Evolutionary conservation across 2,888 invertebrate species (phyloP).

Genomic region (Aleiodes testaceus): DNA sequence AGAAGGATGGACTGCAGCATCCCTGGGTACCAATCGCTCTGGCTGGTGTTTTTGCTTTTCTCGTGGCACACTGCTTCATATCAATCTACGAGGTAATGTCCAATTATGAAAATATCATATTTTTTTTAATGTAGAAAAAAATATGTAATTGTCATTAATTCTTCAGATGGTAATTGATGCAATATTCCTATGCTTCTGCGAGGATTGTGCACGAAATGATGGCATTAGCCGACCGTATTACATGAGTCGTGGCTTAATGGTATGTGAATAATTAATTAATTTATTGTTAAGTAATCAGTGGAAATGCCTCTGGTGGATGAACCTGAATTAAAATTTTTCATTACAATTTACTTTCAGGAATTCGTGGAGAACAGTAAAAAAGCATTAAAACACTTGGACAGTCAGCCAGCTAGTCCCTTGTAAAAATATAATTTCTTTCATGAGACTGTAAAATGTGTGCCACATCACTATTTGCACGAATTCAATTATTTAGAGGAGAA

Average conservation of each 20-base stretch:
- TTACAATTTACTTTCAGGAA: slow-evolving; percentile 66
- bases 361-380: slow-evolving; percentile 79
- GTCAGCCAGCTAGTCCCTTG: slow-evolving; percentile 43
- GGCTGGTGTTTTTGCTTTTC: slow-evolving; percentile 79
- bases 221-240: slow-evolving; percentile 78
- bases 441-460: slow-evolving; percentile 30
- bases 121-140: neutral
- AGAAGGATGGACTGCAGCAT: slow-evolving; percentile 76
- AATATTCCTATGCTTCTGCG: slow-evolving; percentile 81
- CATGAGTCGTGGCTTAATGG: slow-evolving; percentile 80
- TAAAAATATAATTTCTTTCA: slow-evolving; percentile 28
- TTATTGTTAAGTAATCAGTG: neutral
- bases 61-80: slow-evolving; percentile 82
- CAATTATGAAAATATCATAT: slow-evolving; percentile 5
- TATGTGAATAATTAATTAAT: slow-evolving; percentile 58
- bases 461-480: slow-evolving; percentile 11
- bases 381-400: slow-evolving; percentile 65
- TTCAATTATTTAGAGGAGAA: no score
- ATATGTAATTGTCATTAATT: neutral
- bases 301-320: neutral
- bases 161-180: slow-evolving; percentile 81
- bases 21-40: slow-evolving; percentile 79
- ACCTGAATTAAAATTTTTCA: slow-evolving; percentile 5
- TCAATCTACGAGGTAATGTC: slow-evolving; percentile 81
- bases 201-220: slow-evolving; percentile 80